These are phyloP conservation scores for Eutolmus rufibarbis DNA, from an alignment of 2,888 invertebrate species.

Conservation along the genomic window DNA sequence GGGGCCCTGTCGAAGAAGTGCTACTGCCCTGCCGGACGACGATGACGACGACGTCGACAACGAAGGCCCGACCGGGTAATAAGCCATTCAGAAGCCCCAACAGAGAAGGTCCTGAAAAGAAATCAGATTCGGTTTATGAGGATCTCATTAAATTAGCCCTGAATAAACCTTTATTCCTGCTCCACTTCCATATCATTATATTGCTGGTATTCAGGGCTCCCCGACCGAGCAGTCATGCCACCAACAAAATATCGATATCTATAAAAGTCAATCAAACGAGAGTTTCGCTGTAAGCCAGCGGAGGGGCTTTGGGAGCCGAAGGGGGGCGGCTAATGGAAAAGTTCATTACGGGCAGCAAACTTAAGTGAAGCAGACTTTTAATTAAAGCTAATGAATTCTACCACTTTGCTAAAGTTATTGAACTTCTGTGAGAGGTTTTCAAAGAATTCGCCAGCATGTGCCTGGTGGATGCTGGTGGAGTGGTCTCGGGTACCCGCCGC, in stretches of 20 bases:
- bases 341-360: conserved; percentile 47
- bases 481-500: not conserved
- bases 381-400: conserved; percentile 48
- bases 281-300: conserved; percentile 33
- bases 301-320: not conserved
- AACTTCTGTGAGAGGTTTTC: conserved; percentile 44
- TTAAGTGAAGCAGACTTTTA: conserved; percentile 47
- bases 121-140: conserved; percentile 37
- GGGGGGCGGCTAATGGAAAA: conserved; percentile 45
- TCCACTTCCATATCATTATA: conserved; percentile 22
- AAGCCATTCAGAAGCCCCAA: not conserved
- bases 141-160: conserved; percentile 45
- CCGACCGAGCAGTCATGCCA: not conserved
- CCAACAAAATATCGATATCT: conserved; percentile 43
- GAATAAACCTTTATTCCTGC: conserved; percentile 42
- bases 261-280: conserved; percentile 46
- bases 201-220: not conserved
- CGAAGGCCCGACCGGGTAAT: not conserved
- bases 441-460: conserved; percentile 37
- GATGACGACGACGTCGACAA: not conserved
- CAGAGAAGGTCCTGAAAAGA: not conserved
- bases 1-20: not conserved
- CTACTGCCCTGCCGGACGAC: not conserved
- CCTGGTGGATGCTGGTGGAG: not conserved
- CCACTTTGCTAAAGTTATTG: conserved; percentile 47